These are phyloP conservation scores for Geopemphigus sp. DNA, from an alignment of 1,140 invertebrate species.

Conservation along the genomic window DNA sequence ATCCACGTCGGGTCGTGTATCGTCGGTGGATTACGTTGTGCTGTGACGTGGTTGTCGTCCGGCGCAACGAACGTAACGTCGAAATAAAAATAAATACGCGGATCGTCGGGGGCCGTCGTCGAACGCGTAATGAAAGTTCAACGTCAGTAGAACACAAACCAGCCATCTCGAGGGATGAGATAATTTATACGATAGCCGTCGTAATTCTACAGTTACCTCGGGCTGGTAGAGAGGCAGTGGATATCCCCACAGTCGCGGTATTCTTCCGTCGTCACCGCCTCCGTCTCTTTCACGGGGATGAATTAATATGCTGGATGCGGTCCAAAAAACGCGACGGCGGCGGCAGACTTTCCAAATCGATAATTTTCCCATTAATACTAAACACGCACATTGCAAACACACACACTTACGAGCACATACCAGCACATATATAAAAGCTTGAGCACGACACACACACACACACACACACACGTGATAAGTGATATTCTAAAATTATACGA, in stretches of 20 bases:
- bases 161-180: not conserved
- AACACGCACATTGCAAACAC: slow-evolving; percentile 3
- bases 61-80: not conserved
- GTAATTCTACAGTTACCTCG: not conserved
- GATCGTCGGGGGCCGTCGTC: not conserved
- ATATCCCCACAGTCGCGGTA: not conserved
- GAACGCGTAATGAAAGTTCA: slow-evolving; percentile 4
- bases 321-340: slow-evolving; percentile 36
- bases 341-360: slow-evolving; percentile 33
- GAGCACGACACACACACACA: too few species aligned
- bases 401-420: not conserved
- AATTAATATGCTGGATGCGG: slow-evolving; percentile 48
- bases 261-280: not conserved
- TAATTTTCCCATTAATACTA: slow-evolving; percentile 39
- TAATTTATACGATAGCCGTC: slow-evolving; percentile 10
- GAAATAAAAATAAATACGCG: not conserved
- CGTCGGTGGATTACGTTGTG: not conserved
- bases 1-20: not conserved
- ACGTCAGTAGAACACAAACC: slow-evolving; percentile 2
- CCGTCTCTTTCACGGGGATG: not conserved
- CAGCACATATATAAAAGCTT: too few species aligned
- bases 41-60: not conserved
- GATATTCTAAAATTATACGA: slow-evolving; percentile 9
- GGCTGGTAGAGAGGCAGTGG: not conserved
- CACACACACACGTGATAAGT: not conserved